Conservation (phyloP, 2,797 vertebrate species). For the Pelobates cultripes region DNA sequence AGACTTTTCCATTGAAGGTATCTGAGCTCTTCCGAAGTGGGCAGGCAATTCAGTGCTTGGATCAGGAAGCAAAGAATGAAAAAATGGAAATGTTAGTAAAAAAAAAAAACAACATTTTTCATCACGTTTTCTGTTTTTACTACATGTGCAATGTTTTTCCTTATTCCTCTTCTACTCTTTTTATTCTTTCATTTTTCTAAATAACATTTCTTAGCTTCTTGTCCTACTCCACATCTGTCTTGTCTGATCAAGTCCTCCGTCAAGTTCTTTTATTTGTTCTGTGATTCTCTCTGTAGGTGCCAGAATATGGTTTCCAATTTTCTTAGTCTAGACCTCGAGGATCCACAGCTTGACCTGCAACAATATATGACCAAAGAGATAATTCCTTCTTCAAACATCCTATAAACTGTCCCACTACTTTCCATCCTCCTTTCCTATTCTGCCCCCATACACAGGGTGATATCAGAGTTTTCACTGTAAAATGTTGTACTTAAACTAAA, state of each 20-base stretch:
- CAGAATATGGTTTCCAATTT: conserved; percentile 83
- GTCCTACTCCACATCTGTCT: too few species aligned
- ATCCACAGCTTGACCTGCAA: conserved; percentile 79
- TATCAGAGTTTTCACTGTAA: background rate
- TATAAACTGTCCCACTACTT: conserved; percentile 55
- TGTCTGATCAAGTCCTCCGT: too few species aligned
- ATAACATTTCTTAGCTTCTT: too few species aligned
- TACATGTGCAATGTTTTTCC: background rate
- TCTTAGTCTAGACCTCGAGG: conserved; percentile 83
- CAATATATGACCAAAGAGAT: conserved; percentile 83
- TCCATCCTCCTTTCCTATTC: background rate
- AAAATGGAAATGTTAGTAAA: conserved; percentile 33
- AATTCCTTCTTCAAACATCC: conserved; percentile 71
- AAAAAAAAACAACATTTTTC: background rate
- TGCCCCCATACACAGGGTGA: background rate
- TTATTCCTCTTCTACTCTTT: background rate
- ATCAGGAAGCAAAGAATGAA: conserved; percentile 57
- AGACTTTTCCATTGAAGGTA: conserved; percentile 67
- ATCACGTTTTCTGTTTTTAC: background rate
- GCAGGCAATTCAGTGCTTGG: conserved; percentile 74
- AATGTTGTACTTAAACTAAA: background rate
- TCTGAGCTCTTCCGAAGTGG: conserved; percentile 80
- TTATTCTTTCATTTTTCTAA: too few species aligned
- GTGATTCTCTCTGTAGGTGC: conserved; percentile 71
- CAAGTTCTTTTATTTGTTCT: too few species aligned